Base-by-base conservation (phyloP, 2,888 invertebrate species). In the Drosophila meridiana region DNA sequence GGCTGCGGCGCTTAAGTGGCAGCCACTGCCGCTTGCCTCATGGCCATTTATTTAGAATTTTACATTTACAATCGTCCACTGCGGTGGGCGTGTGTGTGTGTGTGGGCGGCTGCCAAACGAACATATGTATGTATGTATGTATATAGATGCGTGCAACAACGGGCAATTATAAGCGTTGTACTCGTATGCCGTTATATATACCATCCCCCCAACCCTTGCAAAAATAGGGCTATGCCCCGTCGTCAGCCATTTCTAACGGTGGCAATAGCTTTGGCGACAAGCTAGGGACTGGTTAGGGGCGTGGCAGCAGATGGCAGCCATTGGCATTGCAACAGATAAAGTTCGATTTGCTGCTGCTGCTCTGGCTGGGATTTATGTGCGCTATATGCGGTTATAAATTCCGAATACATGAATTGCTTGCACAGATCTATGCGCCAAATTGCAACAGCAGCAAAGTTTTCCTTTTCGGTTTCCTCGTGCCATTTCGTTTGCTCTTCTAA, bases 181-280 rank as follows among this genome's bases (percentile, higher is more conserved):
- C 20, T 20, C 20, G 20, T 20, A 78, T 30, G 2, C 53, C 13
- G 47, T 38, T 26, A 42, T 52, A 58, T 3, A 7, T 42, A 4
- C 48, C 30, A 30, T 4, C 30, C 50, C 32, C 36, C 30, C 4
- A 13, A 13, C 34, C 43, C 26, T n/a, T 26, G 28, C 9, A 4
- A 50, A 26, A 52, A 42, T 13, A 38, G 55, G 58, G 63, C 60
- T 40, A 47, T 30, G 63, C 56, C 73, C 73, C 64, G 70, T 80
- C 78, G 74, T 67, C 81, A 76, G 73, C 83, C 73, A 84, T 79
- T 87, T 81, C 82, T 87, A 89, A 83, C 82, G 78, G 87, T 89
- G 87, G 89, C 87, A 87, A 89, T 89, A 87, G 87, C 89, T 86
- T 87, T 89, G 89, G 87, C 87, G 87, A 89, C 89, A 89, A 56